Base-by-base conservation (phyloP, 2,888 invertebrate species). In the Gryllus longicercus region DNA sequence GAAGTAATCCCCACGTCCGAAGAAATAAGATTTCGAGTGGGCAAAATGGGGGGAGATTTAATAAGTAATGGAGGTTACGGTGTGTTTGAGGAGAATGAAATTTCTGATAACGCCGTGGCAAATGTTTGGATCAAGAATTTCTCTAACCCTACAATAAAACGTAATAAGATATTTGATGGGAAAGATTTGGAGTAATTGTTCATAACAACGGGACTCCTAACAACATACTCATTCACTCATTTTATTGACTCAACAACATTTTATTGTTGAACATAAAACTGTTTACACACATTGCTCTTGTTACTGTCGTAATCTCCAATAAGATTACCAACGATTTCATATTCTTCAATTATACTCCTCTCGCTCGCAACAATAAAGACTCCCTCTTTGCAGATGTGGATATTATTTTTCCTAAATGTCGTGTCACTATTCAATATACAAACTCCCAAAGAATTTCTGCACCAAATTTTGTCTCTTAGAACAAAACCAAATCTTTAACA, bases 41-140 rank as follows among this genome's bases (percentile, higher is more conserved):
- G 0, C 99, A 99, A 88, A 99, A 99, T 86, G 99, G 99, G 74
- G n/a, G 99, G 99, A 51, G 98, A 99, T 79, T 91, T 99, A 82
- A 99, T 99, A 77, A 99, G 99, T 88, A 99, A 99, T 87, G 97
- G 98, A 80, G 99, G 99, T n/a, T 90, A 98, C 77, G 98, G 99
- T n/a, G 90, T 98, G 84, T 90, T 99, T 80, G 98, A 98, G 88
- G 96, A 97, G 88, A 98, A 98, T 88, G 98, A 99, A 89, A 99
- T 99, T 86, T 99, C 99, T 88, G 99, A 99, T 88, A 99, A 99
- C 88, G 99, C 99, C 84, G 99, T 99, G 99, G 99, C 99, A 80
- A 99, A 99, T 80, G 98, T 99, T 81, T 99, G 99, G 99, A 99
- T 99, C 84, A 99, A 99, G 91, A 99, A 99, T 79, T 99, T 99